Conservation (phyloP, 2,888 invertebrate genomes). For the Dasypolia templi region DNA sequence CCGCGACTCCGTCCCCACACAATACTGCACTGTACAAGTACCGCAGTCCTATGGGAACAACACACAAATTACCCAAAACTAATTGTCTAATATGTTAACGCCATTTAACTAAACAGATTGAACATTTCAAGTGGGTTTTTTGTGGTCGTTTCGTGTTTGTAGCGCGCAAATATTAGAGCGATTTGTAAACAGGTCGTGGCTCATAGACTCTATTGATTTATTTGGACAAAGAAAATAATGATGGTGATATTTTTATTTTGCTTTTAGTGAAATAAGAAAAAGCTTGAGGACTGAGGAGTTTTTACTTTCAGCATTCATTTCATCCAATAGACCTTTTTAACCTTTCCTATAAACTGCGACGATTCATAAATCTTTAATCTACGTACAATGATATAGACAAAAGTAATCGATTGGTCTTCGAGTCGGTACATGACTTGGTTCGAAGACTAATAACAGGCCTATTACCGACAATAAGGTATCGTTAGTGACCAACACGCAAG, state of each 20-base stretch:
- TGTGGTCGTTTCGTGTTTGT: constrained; percentile 44
- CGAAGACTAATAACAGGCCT: neutral
- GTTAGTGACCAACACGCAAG: neutral
- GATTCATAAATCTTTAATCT: neutral
- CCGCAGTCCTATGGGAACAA: constrained; percentile 84
- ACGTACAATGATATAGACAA: neutral
- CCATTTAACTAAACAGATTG: constrained; percentile 86
- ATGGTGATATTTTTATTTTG: neutral
- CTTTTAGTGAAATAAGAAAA: neutral
- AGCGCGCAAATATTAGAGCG: constrained; percentile 38
- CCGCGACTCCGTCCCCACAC: constrained; percentile 56
- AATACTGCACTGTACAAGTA: constrained; percentile 42
- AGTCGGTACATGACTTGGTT: neutral
- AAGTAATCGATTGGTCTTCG: neutral
- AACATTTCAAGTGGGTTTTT: constrained; percentile 55
- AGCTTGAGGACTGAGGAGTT: neutral
- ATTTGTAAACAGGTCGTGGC: constrained; percentile 30
- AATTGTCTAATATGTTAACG: constrained; percentile 86
- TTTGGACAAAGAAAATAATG: neutral
- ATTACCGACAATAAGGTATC: neutral
- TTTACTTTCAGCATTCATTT: neutral
- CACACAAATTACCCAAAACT: constrained; percentile 88
- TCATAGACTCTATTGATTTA: neutral
- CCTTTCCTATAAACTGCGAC: neutral
- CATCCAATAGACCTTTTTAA: neutral